phyloP scores from a whole-genome alignment of 2,888 invertebrate species.

The Cosmorhoe ocellata region DNA sequence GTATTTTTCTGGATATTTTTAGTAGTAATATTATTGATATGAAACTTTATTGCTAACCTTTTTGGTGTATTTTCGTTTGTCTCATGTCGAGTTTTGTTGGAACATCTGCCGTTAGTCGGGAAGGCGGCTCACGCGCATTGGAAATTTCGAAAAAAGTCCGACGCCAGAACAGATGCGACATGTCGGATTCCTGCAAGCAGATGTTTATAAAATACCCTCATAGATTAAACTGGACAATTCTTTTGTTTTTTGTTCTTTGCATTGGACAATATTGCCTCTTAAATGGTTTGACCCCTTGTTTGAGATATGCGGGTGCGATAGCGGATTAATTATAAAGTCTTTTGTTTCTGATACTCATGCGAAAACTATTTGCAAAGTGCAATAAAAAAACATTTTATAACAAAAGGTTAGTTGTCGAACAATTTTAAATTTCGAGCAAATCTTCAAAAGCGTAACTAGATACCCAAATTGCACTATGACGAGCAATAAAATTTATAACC shows the following conservation, averaged over 20 bases:
- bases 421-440: not conserved
- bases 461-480: conserved; percentile 12
- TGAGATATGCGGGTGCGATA: conserved; percentile 72
- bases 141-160: conserved; percentile 73
- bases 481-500: conserved; percentile 27
- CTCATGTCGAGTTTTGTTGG: conserved; percentile 25
- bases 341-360: conserved; percentile 46
- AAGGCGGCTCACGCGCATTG: conserved; percentile 73
- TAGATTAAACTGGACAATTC: conserved; percentile 72
- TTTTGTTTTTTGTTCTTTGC: conserved; percentile 70
- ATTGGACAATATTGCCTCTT: conserved; percentile 69
- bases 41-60: conserved; percentile 14
- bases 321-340: conserved; percentile 56
- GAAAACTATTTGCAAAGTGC: not conserved
- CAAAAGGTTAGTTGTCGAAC: not conserved
- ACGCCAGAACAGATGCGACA: conserved; percentile 76
- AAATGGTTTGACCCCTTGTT: conserved; percentile 67
- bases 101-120: conserved; percentile 74
- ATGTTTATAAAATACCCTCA: conserved; percentile 78
- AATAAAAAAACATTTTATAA: no score
- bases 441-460: not conserved
- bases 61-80: conserved; percentile 30
- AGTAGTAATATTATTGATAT: not conserved
- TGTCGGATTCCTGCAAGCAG: conserved; percentile 78
- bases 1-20: not conserved